Evolutionary conservation across 2,888 invertebrate species (phyloP).

Genomic region (Xylota sylvarum): DNA sequence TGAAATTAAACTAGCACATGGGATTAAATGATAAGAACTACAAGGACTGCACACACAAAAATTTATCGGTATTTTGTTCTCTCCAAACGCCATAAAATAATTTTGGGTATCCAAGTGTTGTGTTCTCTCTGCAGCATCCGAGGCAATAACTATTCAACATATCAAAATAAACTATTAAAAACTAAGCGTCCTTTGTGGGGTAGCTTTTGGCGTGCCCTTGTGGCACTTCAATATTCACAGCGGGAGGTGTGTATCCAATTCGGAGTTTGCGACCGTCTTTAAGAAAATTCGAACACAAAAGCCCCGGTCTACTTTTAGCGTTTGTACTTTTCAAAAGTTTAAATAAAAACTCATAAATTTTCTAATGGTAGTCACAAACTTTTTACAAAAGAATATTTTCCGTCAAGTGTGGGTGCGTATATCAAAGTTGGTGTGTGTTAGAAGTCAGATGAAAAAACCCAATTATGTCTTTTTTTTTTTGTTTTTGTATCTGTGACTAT

Average conservation of each 20-base stretch:
- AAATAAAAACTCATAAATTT: slow-evolving; percentile 12
- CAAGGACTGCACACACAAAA: slow-evolving; percentile 39
- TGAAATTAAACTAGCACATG: slow-evolving; percentile 54
- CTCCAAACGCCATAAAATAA: slow-evolving; percentile 53
- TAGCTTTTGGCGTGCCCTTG: slow-evolving; percentile 77
- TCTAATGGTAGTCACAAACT: not conserved
- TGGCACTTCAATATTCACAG: slow-evolving; percentile 76
- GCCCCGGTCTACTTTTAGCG: slow-evolving; percentile 42
- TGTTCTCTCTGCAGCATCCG: slow-evolving; percentile 32
- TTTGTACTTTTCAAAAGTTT: slow-evolving; percentile 8
- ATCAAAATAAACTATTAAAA: slow-evolving; percentile 74
- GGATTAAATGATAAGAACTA: slow-evolving; percentile 56
- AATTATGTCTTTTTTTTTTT: slow-evolving; percentile 39
- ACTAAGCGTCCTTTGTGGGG: slow-evolving; percentile 75
- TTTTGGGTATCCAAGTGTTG: slow-evolving; percentile 51
- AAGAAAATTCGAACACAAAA: slow-evolving; percentile 54
- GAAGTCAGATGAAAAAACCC: slow-evolving; percentile 35
- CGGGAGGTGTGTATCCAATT: slow-evolving; percentile 76
- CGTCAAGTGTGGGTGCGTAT: slow-evolving; percentile 42
- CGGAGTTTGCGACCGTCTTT: slow-evolving; percentile 64
- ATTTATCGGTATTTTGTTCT: slow-evolving; percentile 45
- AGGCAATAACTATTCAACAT: slow-evolving; percentile 50
- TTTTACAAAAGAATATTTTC: slow-evolving; percentile 2
- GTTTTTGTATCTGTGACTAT: slow-evolving; percentile 60
- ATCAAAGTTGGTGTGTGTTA: slow-evolving; percentile 45